phyloP scores from a whole-genome alignment of 2,888 invertebrate species.

The Beris morrisii region DNA sequence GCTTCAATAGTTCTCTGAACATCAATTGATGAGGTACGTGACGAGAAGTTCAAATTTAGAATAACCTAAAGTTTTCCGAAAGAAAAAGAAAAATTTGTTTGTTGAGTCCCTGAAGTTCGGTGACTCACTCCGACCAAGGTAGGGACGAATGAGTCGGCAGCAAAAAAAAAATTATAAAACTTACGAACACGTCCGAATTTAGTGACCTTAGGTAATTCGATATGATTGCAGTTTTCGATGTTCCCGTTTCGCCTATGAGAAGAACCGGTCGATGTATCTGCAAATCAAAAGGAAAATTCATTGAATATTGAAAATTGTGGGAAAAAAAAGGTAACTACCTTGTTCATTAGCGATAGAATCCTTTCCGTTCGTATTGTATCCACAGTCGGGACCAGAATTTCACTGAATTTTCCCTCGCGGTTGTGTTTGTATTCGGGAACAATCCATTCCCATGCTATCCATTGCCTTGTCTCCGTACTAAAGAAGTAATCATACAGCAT shows the following conservation, averaged over 20 bases:
- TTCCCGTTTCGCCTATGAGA: constrained; percentile 88
- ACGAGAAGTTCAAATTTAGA: constrained; percentile 87
- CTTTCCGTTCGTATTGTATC: constrained; percentile 83
- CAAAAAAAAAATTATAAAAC: constrained; percentile 43
- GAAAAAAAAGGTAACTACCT: constrained; percentile 55
- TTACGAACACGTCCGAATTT: constrained; percentile 68
- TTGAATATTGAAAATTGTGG: not conserved
- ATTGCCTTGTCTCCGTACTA: constrained; percentile 65
- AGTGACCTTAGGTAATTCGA: constrained; percentile 76
- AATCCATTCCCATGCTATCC: constrained; percentile 85
- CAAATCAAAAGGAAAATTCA: constrained; percentile 9
- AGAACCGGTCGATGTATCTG: constrained; percentile 77
- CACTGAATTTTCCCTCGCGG: constrained; percentile 68
- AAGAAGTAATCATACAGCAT: constrained; percentile 83
- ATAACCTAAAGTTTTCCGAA: constrained; percentile 62
- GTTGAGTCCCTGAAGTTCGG: not conserved
- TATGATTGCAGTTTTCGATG: constrained; percentile 89
- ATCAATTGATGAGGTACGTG: constrained; percentile 86
- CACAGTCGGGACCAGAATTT: constrained; percentile 87
- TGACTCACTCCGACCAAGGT: constrained; percentile 1
- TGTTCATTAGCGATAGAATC: constrained; percentile 75
- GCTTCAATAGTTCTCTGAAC: constrained; percentile 87
- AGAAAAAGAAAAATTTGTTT: constrained; percentile 1
- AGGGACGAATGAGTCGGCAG: constrained; percentile 16
- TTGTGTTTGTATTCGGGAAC: constrained; percentile 78